Evolutionary conservation across 2,113 vertebrate species (phyloP), one percentile per base, ranked within the genome.

Genomic region (human): DNA sequence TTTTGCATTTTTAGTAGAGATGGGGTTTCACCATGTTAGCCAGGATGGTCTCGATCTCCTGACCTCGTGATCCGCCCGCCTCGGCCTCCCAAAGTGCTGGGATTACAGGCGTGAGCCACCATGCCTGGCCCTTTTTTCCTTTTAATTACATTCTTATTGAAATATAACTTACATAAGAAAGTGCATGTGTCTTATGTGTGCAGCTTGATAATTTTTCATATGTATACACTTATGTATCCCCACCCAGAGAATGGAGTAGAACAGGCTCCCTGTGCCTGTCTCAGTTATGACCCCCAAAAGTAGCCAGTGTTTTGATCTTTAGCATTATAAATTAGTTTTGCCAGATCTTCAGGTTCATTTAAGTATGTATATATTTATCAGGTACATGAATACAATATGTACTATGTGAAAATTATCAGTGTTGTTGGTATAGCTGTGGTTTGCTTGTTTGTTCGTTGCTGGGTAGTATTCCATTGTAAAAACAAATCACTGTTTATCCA

Each of bases 151-250:
- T 73, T 59, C 32, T 52, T n/a, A 4, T 38, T 22, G 38, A 32
- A 27, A 6, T 13, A 11, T 57, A 43, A 20, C 38, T 43, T 79
- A 35, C 20, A 68, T 45, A 27, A 18, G 6, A 20, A 52, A 48
- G 38, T 9, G 1, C 10, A 2, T 20, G 2, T 9, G 50, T 32
- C 35, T 20, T 61, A 17, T 22, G 0, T 18, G 20, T 35, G 43
- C 78, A 40, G 8, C 55, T 6, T 18, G 43, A 32, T 52, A 12
- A 20, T 30, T 38, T 22, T 90, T 18, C 45, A 25, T 52, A 32
- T 16, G 4, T 72, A 48, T 55, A 61, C 30, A 72, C 16, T 40
- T 50, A 35, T 2, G 8, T 13, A 17, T 64, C n/a, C 16, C 76
- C n/a, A 6, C 61, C 75, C n/a, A 16, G 75, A 30, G 30, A 25